Conservation (phyloP, 2,888 invertebrate genomes). For the Deilephila elpenor region DNA sequence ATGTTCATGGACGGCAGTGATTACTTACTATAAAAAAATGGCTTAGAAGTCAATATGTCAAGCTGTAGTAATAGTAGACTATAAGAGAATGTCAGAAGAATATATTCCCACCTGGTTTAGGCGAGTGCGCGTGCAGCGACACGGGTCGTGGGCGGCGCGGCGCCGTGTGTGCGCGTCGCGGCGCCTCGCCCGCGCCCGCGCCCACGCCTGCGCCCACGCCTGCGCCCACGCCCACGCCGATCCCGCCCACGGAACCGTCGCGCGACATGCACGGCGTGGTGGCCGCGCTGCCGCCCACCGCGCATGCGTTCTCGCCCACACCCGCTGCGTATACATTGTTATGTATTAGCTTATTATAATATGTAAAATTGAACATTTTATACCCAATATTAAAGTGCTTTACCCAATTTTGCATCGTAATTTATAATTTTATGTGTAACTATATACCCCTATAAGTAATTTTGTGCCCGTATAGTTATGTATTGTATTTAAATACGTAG, state of each 20-base stretch:
- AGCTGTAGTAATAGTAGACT: too few species aligned
- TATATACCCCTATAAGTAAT: too few species aligned
- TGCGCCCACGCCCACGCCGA: constrained; percentile 42
- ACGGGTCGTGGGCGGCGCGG: constrained; percentile 52
- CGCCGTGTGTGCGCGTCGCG: constrained; percentile 53
- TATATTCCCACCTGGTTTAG: constrained; percentile 39
- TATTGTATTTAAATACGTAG: too few species aligned
- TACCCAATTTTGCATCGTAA: too few species aligned
- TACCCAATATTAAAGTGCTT: too few species aligned
- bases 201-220: constrained; percentile 44
- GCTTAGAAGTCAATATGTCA: too few species aligned
- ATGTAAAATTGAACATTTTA: too few species aligned
- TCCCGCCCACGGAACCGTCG: constrained; percentile 62
- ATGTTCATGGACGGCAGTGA: too few species aligned
- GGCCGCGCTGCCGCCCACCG: constrained; percentile 56
- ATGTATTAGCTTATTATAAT: background rate
- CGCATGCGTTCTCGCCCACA: constrained; percentile 36
- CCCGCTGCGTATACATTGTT: background rate
- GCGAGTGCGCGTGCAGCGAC: constrained; percentile 46
- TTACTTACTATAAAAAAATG: too few species aligned
- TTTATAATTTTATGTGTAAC: too few species aligned
- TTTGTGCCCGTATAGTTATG: too few species aligned
- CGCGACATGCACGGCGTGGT: constrained; percentile 75
- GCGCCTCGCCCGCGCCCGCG: constrained; percentile 48
- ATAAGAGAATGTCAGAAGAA: background rate